Base-by-base conservation (phyloP, 2,888 invertebrate species). In the Andrena fulva region DNA sequence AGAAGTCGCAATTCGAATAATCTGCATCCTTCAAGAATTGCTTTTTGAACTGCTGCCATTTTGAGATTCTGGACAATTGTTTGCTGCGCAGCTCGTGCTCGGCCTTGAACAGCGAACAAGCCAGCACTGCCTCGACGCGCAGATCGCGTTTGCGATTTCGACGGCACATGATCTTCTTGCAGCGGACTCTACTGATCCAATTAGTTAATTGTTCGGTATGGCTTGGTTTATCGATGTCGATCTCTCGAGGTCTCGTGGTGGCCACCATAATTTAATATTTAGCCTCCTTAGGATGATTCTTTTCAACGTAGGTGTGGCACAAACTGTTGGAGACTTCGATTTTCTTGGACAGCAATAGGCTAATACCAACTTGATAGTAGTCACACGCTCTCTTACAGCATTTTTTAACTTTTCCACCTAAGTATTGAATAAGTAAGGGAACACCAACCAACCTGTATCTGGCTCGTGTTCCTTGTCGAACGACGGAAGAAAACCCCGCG, bases 141-240 rank as follows among this genome's bases (percentile, higher is more conserved):
- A 96, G 94, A 93, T 96, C 95, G 90, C 95, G 95, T 88, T 95
- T 95, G 91, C 95, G 95, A 94, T 94, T 95, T 90, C 95, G 94
- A 93, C 95, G 95, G 89, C 95, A 95, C 89, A 93, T 94, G 85
- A 94, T 91, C 91, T 96, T 96, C 94, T 96, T 96, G 92, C 93
- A 94, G 94, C 95, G 95, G 89, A 96, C 95, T 94, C 95, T 95
- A 80, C 94, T 95, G 91, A 96, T 96, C 96, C 96, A 96, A 89
- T 95, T 91, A n/a, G 89, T 79, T 5, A 93, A 82, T 68, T 89
- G 86, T 33, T 92, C 91, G 2, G 91, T 92, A 0, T 90, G 85
- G 52, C 91, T 89, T 6, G 85, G 86, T 42, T 86, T 87, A 7
- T 91, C 88, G 52, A 79, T 64, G 29, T 92, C 90, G 68, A 89